Percentiles rank a stretch among this genome's conserved stretches.
phyloP scores from a whole-genome alignment of 2,113 vertebrate genomes.

The human region DNA sequence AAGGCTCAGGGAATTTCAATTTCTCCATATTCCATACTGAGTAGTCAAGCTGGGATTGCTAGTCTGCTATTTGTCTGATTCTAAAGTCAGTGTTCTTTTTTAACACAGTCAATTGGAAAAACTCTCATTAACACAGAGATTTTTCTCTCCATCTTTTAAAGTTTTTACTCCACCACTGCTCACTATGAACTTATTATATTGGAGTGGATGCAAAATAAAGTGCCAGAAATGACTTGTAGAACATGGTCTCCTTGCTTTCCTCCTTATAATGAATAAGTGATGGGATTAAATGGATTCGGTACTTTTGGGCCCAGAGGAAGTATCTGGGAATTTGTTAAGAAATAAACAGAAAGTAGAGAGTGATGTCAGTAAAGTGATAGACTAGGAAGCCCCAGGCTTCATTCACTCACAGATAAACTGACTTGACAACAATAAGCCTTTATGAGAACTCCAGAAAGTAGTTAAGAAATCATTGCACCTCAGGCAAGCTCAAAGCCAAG shows the following conservation, averaged over 20 bases:
- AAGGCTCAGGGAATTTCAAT: not conserved
- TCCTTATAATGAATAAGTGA: not conserved
- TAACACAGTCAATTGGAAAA: not conserved
- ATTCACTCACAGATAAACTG: not conserved
- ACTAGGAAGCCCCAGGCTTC: not conserved
- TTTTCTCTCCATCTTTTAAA: not conserved
- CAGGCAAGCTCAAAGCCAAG: not conserved
- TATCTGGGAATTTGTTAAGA: not conserved
- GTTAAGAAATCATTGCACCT: not conserved
- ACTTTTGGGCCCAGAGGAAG: not conserved
- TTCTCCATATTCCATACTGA: not conserved
- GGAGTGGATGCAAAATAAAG: constrained; percentile 37
- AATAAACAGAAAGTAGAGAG: not conserved
- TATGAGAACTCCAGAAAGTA: not conserved
- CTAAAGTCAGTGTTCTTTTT: not conserved
- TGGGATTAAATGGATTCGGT: not conserved
- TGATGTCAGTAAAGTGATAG: not conserved
- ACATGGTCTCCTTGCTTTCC: not conserved
- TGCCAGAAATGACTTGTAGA: constrained; percentile 40
- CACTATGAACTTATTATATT: not conserved
- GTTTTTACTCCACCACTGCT: not conserved
- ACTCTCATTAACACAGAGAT: constrained; percentile 8
- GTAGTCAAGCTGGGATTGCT: not conserved
- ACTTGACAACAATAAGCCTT: not conserved
- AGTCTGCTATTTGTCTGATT: not conserved